Evolutionary conservation across 2,113 vertebrate genomes (phyloP), one percentile per base, ranked within the genome.

Genomic region (Lepidothrix coronata): DNA sequence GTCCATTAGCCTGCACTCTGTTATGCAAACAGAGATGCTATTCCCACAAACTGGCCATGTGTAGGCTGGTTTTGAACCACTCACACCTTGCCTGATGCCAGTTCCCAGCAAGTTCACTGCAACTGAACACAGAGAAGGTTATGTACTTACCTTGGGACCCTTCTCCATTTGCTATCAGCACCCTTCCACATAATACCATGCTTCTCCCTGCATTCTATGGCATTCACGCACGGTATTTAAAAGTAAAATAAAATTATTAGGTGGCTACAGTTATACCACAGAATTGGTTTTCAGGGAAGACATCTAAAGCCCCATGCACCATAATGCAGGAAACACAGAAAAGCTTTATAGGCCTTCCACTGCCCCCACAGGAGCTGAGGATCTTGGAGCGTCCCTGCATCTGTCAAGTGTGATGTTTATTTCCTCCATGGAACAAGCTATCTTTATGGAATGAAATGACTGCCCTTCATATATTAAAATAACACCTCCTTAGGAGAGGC

Each of bases 381-480:
- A 98, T 96, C 96, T 48, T 72, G 92, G 90, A 96, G 97, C 46
- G 81, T 97, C 97, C 91, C 92, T 92, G 93, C 93, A 96, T 97
- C 97, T 97, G 96, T 98, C 97, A 97, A 97, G 89, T 90, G 93
- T 3, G 59, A 97, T 97, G 97, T 97, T 97, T 98, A 94, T 93
- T 58, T 94, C 96, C 91, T 91, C 93, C 9, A 5, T 84, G 81
- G 95, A 97, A 98, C 97, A 98, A 97, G 97, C 96, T 97, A 98
- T 98, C 97, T 95, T 98, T 98, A 98, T 98, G 96, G 97, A 97
- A 97, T 88, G 68, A 96, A 97, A 97, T 92, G 92, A 96, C 96
- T 97, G 96, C 96, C 95, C 97, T 97, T 95, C 96, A 97, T 97
- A 97, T 97, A 97, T 97, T 98, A 98, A 98, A 98, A 97, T 98